Evolutionary conservation across 2,113 vertebrate genomes (phyloP).

Genomic region (Poeciliopsis retropinna): DNA sequence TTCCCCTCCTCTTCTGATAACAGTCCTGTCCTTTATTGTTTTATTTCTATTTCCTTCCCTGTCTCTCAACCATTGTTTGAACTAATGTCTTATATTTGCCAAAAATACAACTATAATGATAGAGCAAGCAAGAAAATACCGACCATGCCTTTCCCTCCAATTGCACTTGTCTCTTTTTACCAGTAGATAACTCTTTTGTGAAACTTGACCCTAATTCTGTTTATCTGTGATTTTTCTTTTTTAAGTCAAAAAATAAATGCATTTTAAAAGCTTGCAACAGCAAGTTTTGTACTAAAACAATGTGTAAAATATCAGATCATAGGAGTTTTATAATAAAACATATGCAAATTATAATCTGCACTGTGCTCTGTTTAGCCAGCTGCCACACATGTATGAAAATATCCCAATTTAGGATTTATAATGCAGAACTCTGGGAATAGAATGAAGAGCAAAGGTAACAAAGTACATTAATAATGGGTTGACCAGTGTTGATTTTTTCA

Average conservation of each 20-base stretch:
- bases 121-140: not conserved
- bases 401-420: conserved; percentile 92
- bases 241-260: not conserved
- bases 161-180: not conserved
- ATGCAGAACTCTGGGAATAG: conserved; percentile 87
- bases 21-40: conserved; percentile 10
- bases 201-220: not conserved
- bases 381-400: conserved; percentile 72
- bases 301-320: conserved; percentile 78
- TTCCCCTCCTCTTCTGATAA: conserved; percentile 58
- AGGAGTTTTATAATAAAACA: conserved; percentile 81
- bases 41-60: conserved; percentile 9
- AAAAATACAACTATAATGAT: not conserved
- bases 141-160: not conserved
- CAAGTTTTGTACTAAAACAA: conserved; percentile 81
- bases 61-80: not conserved
- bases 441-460: conserved; percentile 89
- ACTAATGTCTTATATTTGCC: not conserved
- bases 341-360: not conserved
- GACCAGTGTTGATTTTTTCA: conserved; percentile 76
- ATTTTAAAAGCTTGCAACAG: not conserved
- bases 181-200: not conserved
- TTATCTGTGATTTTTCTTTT: not conserved
- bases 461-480: conserved; percentile 33
- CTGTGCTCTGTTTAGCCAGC: not conserved